Evolutionary conservation across 2,888 invertebrate species (phyloP).

Genomic region (Thumatha senex): DNA sequence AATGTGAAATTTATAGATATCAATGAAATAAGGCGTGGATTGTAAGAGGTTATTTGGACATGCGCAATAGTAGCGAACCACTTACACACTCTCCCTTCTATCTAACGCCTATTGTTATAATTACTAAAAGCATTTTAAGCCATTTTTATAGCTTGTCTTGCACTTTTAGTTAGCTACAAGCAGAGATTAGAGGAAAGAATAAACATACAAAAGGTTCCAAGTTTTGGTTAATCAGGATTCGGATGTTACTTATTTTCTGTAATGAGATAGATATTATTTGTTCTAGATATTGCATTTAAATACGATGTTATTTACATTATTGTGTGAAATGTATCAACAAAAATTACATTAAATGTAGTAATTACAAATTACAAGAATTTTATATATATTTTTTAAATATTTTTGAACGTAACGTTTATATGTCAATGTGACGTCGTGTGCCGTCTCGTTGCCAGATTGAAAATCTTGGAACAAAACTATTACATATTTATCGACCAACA

Average conservation of each 20-base stretch:
- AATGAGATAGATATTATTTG: background rate
- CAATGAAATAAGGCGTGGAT: slow-evolving; percentile 68
- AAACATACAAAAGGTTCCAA: background rate
- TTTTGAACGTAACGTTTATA: slow-evolving; percentile 7
- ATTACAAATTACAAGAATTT: slow-evolving; percentile 9
- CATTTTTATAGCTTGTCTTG: background rate
- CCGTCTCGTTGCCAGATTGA: too few relatives aligned
- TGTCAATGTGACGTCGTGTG: slow-evolving; percentile 3
- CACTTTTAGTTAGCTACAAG: background rate
- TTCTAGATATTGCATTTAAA: background rate
- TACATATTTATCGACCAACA: too few relatives aligned
- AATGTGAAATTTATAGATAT: slow-evolving; percentile 59
- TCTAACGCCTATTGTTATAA: background rate
- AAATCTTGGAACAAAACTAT: too few relatives aligned
- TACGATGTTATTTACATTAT: slow-evolving; percentile 1
- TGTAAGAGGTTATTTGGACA: slow-evolving; percentile 78
- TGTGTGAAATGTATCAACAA: background rate
- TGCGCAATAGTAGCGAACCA: slow-evolving; percentile 59
- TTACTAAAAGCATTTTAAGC: background rate
- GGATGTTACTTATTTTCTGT: background rate
- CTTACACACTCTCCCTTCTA: slow-evolving; percentile 16
- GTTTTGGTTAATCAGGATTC: background rate
- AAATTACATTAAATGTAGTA: background rate
- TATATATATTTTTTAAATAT: slow-evolving; percentile 2
- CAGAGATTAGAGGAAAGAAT: background rate